Evolutionary conservation across 2,888 invertebrate genomes (phyloP), one percentile per base, ranked within the genome.

Genomic region (Microplitis manilae): DNA sequence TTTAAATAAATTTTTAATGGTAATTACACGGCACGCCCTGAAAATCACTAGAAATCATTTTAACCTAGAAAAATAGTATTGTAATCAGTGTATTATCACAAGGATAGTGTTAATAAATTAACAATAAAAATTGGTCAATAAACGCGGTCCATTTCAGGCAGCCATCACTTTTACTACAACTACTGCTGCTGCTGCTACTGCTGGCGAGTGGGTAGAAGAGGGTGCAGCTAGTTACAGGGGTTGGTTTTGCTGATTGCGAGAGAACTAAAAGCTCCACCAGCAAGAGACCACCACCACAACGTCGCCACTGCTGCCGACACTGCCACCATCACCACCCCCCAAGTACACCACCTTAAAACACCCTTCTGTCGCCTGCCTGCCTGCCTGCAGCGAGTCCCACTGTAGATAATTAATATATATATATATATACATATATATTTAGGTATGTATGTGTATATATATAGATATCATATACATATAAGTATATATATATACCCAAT

Each of bases 111-210:
- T 9, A 64, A 60, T 6, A 41, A 61, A 38, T 71, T 68, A 68
- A 77, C 40, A 76, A 65, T 41, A 79, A 83, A 83, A 82, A 79
- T 81, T 81, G 81, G 81, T 85, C 83, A 83, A 85, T 85, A 84
- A 86, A 86, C 84, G 84, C 85, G 85, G 85, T 86, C 85, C 84
- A 83, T 83, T 83, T 83, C 85, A 86, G 88, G 86, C 87, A 87
- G 89, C 89, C 89, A 89, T 89, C 84, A 88, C 89, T 87, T 13
- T 50, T 50, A 50, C 50, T 50, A 50, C 50, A 13, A 5, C 50
- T 50, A 5, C 50, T 50, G 50, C 50, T 50, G 50, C 50, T 50
- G 50, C 50, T 50, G 50, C 9, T 50, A 8, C 50, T 9, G 50
- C 50, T 50, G 50, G 50, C 50, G 6, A 50, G 87, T 86, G 85